phyloP scores from a whole-genome alignment of 2,113 vertebrate genomes.

The Willisornis vidua region DNA sequence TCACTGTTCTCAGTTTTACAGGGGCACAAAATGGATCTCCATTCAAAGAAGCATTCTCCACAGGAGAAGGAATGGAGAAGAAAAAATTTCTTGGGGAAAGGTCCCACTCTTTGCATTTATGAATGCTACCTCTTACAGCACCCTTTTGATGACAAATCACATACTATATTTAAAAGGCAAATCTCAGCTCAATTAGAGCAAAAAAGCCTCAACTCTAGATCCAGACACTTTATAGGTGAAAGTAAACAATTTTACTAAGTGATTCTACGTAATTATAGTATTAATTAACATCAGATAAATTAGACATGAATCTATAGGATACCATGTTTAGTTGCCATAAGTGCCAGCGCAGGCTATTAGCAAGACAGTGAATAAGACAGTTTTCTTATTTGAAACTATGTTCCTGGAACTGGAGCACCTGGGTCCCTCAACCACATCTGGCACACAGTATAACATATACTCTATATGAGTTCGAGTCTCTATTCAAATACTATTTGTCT shows the following conservation, averaged over 20 bases:
- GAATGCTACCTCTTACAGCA: not conserved
- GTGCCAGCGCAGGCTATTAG: not conserved
- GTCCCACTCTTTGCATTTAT: not conserved
- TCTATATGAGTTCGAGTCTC: not conserved
- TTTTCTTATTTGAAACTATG: not conserved
- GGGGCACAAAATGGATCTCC: not conserved
- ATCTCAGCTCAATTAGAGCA: slow-evolving; percentile 49
- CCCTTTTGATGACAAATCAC: slow-evolving; percentile 22
- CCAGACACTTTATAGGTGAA: no score
- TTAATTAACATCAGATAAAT: slow-evolving; percentile 66
- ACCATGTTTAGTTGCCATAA: not conserved
- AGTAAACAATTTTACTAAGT: slow-evolving; percentile 42
- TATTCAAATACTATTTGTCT: not conserved
- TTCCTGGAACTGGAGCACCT: not conserved
- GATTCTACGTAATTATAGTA: slow-evolving; percentile 57
- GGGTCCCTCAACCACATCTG: not conserved
- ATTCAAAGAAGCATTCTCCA: not conserved
- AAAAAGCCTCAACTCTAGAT: slow-evolving; percentile 38
- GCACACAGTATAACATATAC: not conserved
- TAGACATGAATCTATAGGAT: slow-evolving; percentile 16
- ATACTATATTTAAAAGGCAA: slow-evolving; percentile 39
- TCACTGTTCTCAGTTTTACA: not conserved
- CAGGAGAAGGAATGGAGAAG: not conserved
- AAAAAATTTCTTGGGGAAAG: not conserved
- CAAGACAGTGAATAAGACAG: not conserved